Conservation (phyloP, 2,797 vertebrate species). For the Lophotriccus pileatus region DNA sequence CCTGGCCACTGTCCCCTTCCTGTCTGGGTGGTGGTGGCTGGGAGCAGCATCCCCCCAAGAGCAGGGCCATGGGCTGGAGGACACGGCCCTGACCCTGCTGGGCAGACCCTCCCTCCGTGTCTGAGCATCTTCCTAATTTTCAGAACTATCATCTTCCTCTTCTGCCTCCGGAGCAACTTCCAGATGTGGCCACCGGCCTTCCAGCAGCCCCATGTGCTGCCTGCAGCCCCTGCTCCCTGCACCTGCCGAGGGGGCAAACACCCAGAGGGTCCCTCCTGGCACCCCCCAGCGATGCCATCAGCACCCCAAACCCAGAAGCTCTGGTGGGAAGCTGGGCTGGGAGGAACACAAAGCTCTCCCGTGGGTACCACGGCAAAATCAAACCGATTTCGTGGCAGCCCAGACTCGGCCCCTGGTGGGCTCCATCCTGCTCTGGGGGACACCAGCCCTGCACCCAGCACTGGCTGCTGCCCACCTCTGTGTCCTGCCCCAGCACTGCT, state of each 20-base stretch:
- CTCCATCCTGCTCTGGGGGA: not conserved
- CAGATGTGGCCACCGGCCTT: not conserved
- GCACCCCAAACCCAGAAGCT: not conserved
- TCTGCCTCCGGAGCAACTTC: not conserved
- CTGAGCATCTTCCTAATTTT: not conserved
- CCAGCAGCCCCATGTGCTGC: not conserved
- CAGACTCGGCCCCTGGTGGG: rapidly evolving
- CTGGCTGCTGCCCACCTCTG: rapidly evolving
- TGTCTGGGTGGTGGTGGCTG: not conserved
- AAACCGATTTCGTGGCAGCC: not conserved
- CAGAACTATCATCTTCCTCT: not conserved
- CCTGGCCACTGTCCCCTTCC: not conserved
- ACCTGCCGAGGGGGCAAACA: rapidly evolving
- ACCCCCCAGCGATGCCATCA: rapidly evolving
- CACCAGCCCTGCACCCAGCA: not conserved
- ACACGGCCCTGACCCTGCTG: rapidly evolving
- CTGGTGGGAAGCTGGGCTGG: not conserved
- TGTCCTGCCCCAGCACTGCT: not conserved
- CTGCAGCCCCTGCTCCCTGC: not conserved
- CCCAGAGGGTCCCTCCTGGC: not conserved
- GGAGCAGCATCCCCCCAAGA: not conserved
- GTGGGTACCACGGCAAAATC: not conserved
- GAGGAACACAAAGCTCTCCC: not conserved
- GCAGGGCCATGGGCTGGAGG: not conserved
- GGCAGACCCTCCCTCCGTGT: rapidly evolving